Base-by-base conservation (phyloP, 2,113 vertebrate species). In the Lepus europaeus region DNA sequence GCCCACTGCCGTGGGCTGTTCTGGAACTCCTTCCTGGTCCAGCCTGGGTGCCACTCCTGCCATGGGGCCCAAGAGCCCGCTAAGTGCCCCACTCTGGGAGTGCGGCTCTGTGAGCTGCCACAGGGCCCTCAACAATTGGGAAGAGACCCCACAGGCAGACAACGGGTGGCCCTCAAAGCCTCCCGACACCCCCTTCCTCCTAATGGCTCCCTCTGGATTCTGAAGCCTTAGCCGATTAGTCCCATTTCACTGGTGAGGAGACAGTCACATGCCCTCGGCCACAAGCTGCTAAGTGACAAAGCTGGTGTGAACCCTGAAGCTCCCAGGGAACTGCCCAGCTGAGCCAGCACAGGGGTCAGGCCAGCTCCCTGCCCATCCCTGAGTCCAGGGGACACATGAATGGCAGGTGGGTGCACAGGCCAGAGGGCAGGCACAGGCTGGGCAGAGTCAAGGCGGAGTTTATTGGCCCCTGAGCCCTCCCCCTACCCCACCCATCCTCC, bases 401-500 rank as follows among this genome's bases (percentile, higher is more conserved):
- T 74, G 73, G 22, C 39, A 11, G 25, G 39, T 45, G 11, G 23
- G 68, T 23, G 4, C 51, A 29, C 3, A 31, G 64, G 49, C 33
- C 27, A 16, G 74, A 64, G 6, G 20, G 39, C 6, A 27, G 17
- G 23, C 68, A 81, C n/a, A 39, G 91, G n/a, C 45, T 74, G 31
- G 27, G 76, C 66, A 77, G 78, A 63, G 27, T 94, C 56, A 89
- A 95, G 92, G 94, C 61, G 79, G 95, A 96, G 86, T 97, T 97
- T 97, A 97, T 97, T 97, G 82, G 74, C 92, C 31, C 59, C 39
- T 87, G 93, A 96, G 66, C 36, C 69, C 56, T 64, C 45, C 20
- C 39, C 76, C 33, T 56, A 66, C 33, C 70, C 16, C 49, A 78
- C 36, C 94, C 70, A 45, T 90, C 11, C 45, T 56, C 68, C 76